Evolutionary conservation across 2,888 invertebrate genomes (phyloP), one percentile per base, ranked within the genome.

Genomic region (Atrina japonica): DNA sequence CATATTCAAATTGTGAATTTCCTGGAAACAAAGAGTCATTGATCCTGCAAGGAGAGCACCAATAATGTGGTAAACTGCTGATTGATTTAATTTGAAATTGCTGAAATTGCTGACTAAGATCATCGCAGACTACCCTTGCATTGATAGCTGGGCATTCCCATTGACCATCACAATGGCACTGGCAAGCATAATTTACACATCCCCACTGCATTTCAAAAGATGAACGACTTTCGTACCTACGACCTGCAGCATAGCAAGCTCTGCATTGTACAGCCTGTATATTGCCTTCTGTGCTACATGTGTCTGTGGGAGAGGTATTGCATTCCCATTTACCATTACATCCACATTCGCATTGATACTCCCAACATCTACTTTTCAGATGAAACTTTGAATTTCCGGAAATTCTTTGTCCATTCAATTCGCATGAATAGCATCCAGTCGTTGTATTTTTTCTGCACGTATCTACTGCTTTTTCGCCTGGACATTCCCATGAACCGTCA

Each of bases 401-500:
- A 7, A 55, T 30, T 35, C 40, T 56, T n/a, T 55, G 53, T 9
- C 68, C 71, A 23, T 73, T 70, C 1, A 83, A 70, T 9, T 72
- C 66, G 45, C 82, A 81, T 0, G 43, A 70, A 14, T 68, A 40
- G 60, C 83, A 81, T 7, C 68, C 60, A 16, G 66, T 65, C 9
- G 43, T 35, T 29, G 64, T 9, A 66, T 73, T 53, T 69, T 67
- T 40, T 21, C 59, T 64, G 41, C 80, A 80, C 2, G 76, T 79
- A 63, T 85, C 71, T 0, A 77, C 73, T 3, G 85, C 79, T n/a
- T 72, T 74, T 29, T 77, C 76, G 18, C 77, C 81, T 1, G 84
- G 84, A 53, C 87, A 87, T 27, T 83, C 69, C 85, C 85, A 86
- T 27, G 81, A 73, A 9, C 87, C 87, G 50, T 85, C 82, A 73